A percentile compares a stretch with the other conserved stretches of the same genome.
Conservation (phyloP, 2,888 invertebrate species). For the Lasius fuliginosus region DNA sequence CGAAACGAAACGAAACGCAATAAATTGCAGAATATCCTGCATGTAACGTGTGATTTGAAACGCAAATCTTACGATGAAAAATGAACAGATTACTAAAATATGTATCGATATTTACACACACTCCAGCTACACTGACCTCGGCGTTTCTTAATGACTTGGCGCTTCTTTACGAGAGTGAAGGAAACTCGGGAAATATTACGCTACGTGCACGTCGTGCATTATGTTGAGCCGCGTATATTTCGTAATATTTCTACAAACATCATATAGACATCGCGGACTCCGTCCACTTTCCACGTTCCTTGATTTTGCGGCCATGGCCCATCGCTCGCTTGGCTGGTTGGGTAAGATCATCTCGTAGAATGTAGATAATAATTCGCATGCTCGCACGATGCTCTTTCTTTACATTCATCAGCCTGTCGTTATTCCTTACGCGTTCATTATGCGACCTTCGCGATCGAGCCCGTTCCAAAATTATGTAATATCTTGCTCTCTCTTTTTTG, state of each 20-base stretch:
- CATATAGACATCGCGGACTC: not conserved
- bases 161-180: not conserved
- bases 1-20: not conserved
- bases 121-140: not conserved
- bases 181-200: conserved; percentile 6
- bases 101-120: not conserved
- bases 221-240: not conserved
- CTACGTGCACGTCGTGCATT: no score
- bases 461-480: conserved; percentile 48
- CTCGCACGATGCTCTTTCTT: not conserved
- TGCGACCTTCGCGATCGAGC: conserved; percentile 18
- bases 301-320: conserved; percentile 46
- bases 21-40: not conserved
- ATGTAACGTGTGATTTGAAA: not conserved
- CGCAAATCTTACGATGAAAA: not conserved
- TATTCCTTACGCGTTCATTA: conserved; percentile 36
- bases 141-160: not conserved
- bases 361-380: conserved; percentile 43
- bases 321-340: conserved; percentile 23
- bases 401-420: conserved; percentile 18
- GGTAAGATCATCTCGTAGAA: conserved; percentile 1
- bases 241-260: conserved; percentile 10
- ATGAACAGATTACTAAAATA: not conserved
- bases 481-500: conserved; percentile 2
- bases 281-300: conserved; percentile 20